Evolutionary conservation across 1,140 invertebrate species (phyloP).

Genomic region (Coelopa frigida): DNA sequence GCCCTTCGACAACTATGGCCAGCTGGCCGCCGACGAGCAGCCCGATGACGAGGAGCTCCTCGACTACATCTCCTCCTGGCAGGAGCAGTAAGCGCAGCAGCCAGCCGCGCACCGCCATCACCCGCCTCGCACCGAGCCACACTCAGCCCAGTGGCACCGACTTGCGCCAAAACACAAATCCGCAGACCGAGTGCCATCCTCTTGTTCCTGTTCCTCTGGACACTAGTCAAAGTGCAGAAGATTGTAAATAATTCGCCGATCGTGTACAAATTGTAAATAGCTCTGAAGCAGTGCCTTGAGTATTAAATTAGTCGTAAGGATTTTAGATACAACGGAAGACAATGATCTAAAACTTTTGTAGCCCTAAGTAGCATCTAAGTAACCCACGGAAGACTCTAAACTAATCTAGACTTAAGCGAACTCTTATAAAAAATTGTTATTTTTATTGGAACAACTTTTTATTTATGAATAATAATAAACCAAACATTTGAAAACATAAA

Average conservation of each 20-base stretch:
- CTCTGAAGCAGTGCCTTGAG: slow-evolving; percentile 11
- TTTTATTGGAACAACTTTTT: neutral
- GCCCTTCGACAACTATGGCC: slow-evolving; percentile 65
- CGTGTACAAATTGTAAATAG: slow-evolving; percentile 1
- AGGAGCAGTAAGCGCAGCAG: slow-evolving; percentile 52
- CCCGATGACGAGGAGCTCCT: slow-evolving; percentile 85
- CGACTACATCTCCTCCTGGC: slow-evolving; percentile 84
- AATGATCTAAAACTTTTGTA: slow-evolving; percentile 35
- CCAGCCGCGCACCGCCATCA: too few species aligned
- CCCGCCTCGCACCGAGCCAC: too few species aligned
- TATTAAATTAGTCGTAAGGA: slow-evolving; percentile 4
- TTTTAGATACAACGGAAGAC: slow-evolving; percentile 31
- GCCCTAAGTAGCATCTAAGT: slow-evolving; percentile 5
- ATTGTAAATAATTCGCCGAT: slow-evolving; percentile 27
- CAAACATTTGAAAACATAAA: neutral
- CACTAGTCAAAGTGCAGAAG: slow-evolving; percentile 18
- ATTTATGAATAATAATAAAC: neutral
- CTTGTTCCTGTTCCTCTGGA: neutral
- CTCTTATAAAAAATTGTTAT: slow-evolving; percentile 9
- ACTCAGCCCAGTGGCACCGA: too few species aligned
- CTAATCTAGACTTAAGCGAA: slow-evolving; percentile 24
- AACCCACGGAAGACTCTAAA: slow-evolving; percentile 40
- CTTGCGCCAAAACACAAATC: too few species aligned
- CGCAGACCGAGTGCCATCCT: neutral
- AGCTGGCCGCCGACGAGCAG: slow-evolving; percentile 54